Conservation (phyloP, 2,888 invertebrate genomes). For the Hylaea fasciaria region DNA sequence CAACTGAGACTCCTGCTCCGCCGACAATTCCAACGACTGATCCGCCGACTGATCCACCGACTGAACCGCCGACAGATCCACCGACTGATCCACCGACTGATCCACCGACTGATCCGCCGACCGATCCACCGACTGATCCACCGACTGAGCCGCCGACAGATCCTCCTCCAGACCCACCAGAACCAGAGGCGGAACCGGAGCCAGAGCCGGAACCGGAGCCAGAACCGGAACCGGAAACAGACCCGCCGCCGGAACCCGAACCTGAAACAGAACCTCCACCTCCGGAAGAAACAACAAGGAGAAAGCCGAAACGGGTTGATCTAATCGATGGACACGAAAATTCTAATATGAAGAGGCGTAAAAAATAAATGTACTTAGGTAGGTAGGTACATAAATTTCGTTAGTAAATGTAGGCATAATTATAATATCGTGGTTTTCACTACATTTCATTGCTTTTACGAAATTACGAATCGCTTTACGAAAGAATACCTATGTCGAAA, state of each 20-base stretch:
- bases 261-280: slow-evolving; percentile 10
- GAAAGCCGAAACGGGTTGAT: too few relatives aligned
- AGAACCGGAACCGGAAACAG: not conserved
- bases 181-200: too few relatives aligned
- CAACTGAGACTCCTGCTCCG: slow-evolving; percentile 1
- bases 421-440: too few relatives aligned
- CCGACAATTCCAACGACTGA: slow-evolving; percentile 7
- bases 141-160: too few relatives aligned
- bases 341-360: not conserved
- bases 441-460: too few relatives aligned
- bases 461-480: too few relatives aligned
- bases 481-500: too few relatives aligned
- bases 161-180: too few relatives aligned
- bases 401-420: too few relatives aligned
- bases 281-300: not conserved
- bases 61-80: slow-evolving; percentile 7
- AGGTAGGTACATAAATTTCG: not conserved
- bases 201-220: slow-evolving; percentile 3
- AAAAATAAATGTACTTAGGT: not conserved
- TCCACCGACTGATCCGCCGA: not conserved
- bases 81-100: slow-evolving; percentile 7
- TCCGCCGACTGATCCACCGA: slow-evolving; percentile 7
- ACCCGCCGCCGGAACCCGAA: not conserved
- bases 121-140: too few relatives aligned
- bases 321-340: not conserved